Evolutionary conservation across 2,888 invertebrate species (phyloP).

Genomic region (Frankliniella fusca): DNA sequence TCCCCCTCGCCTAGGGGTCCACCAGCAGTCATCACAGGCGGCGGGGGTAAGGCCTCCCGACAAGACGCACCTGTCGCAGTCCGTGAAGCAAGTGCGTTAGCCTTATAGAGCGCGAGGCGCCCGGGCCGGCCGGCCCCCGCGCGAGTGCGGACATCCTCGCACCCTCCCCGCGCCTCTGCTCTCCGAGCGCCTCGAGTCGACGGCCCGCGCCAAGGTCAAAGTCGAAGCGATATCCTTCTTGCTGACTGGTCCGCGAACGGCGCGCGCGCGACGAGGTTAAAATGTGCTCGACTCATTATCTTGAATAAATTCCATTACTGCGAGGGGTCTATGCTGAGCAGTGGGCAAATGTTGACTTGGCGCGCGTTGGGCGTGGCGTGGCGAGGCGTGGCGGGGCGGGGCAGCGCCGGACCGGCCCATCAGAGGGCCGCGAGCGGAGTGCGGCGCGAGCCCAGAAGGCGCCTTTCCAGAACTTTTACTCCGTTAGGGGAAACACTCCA

Average conservation of each 20-base stretch:
- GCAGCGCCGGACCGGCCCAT: background rate
- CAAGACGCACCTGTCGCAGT: no score
- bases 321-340: constrained; percentile 10
- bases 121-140: no score
- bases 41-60: no score
- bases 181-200: background rate
- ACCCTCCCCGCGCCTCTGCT: background rate
- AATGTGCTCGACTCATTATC: constrained; percentile 18
- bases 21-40: no score
- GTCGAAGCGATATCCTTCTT: background rate
- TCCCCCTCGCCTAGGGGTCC: no score
- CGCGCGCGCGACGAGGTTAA: background rate
- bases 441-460: background rate
- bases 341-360: constrained; percentile 16
- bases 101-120: no score
- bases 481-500: no score
- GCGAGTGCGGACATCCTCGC: background rate
- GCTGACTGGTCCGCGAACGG: no score
- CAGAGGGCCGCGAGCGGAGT: background rate
- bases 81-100: no score
- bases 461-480: no score
- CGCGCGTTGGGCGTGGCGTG: background rate
- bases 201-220: background rate
- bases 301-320: constrained; percentile 25
- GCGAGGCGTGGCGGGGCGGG: background rate